Evolutionary conservation across 2,888 invertebrate genomes (phyloP), one percentile per base, ranked within the genome.

Genomic region (Drosophila leonis): DNA sequence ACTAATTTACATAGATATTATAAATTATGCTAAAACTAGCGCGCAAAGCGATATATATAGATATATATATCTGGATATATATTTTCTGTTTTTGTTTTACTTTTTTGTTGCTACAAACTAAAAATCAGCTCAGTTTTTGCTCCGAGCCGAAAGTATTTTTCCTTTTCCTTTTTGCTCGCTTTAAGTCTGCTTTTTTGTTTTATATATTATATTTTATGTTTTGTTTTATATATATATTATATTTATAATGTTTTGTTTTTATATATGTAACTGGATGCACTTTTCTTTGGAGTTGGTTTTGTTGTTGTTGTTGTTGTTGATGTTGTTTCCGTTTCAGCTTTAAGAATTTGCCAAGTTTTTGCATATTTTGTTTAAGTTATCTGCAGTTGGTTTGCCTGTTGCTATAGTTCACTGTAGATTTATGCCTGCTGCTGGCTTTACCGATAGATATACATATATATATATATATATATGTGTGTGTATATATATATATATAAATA

Each of bases 211-310:
- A 51, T 20, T 20, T 20, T 24, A 24, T 24, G 4, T 24, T 27
- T 13, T 39, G 37, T 42, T 35, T 18, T n/a, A 18, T 52, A 33
- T 44, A 57, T 57, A 65, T 65, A 57, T 62, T 60, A 66, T 72
- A 59, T 71, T 31, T 65, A 46, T 72, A 52, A 42, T 77, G 20
- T 56, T 41, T 37, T 54, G 9, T 52, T 41, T 65, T 80, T 67
- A 61, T 80, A 67, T 83, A 70, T 79, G 57, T 87, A 81, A 87
- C 69, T 87, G 89, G 87, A 89, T 86, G 83, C 79, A 72, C 70
- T 62, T 78, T 76, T 86, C 89, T 89, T 89, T 83, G 89, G 89
- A 86, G 83, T 88, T 76, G 61, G 71, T 82, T 56, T 51, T n/a
- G n/a, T n/a, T n/a, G n/a, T n/a, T n/a, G n/a, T n/a, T n/a, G n/a